These are phyloP conservation scores for Myanophis thanlyinensis DNA, from an alignment of 2,113 vertebrate genomes.

Conservation along the genomic window DNA sequence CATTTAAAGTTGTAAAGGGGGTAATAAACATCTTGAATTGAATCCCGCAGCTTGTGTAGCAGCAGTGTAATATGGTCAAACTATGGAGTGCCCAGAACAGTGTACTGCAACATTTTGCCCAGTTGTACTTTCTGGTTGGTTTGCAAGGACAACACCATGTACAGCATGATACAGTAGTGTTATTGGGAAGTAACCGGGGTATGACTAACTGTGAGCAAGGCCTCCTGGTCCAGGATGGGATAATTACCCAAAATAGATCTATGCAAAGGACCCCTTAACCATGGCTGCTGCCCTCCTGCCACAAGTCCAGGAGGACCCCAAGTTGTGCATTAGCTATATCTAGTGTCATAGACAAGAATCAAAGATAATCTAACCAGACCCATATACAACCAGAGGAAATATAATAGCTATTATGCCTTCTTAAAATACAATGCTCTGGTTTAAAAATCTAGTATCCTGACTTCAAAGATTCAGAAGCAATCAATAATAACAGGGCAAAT, in stretches of 20 bases:
- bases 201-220: background rate
- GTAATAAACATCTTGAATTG: background rate
- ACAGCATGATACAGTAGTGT: background rate
- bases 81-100: background rate
- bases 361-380: background rate
- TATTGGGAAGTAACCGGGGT: background rate
- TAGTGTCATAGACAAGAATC: background rate
- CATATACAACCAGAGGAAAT: background rate
- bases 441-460: background rate
- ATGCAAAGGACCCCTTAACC: background rate
- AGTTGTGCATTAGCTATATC: background rate
- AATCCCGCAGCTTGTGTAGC: background rate
- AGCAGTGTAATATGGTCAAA: background rate
- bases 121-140: background rate
- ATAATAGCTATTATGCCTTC: background rate
- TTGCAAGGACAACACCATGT: background rate
- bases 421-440: background rate
- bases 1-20: background rate
- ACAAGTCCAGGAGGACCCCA: background rate
- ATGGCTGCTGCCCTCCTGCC: background rate
- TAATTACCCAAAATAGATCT: background rate
- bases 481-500: background rate
- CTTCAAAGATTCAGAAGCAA: background rate
- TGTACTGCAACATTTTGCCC: background rate
- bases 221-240: background rate